Conservation (phyloP, 2,113 vertebrate species). For the Lasiurus borealis region DNA sequence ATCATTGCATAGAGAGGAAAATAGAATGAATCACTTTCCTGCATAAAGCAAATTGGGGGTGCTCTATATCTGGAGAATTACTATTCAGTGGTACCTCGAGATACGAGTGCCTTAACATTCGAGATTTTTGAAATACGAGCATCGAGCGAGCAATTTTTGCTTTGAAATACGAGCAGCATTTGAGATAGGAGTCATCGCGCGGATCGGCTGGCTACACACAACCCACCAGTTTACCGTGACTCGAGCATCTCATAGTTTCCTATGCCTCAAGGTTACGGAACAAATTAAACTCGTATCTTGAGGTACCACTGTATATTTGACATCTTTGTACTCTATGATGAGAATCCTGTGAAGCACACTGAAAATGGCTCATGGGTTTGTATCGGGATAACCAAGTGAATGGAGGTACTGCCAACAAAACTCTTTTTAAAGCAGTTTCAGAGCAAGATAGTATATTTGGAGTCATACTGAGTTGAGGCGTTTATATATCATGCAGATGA, state of each 20-base stretch:
- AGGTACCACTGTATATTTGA: no score
- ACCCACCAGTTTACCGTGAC: no score
- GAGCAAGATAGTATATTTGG: not conserved
- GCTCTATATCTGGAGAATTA: not conserved
- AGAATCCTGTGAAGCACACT: not conserved
- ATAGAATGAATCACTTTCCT: not conserved
- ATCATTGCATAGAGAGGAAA: not conserved
- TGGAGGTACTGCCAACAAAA: not conserved
- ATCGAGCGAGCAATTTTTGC: no score
- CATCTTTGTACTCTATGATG: not conserved
- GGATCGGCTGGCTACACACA: no score
- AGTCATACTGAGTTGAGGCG: not conserved
- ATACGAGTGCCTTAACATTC: no score
- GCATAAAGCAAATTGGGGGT: not conserved
- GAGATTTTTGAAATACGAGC: no score
- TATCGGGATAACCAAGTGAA: not conserved
- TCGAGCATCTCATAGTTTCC: no score
- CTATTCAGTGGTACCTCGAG: no score
- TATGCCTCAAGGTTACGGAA: no score
- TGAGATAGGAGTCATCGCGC: no score
- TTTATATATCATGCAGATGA: not conserved
- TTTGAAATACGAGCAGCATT: no score
- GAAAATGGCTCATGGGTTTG: not conserved
- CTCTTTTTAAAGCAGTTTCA: not conserved
- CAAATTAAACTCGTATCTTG: no score